Evolutionary conservation across 2,888 invertebrate genomes (phyloP).

Genomic region (Tiphia femorata): DNA sequence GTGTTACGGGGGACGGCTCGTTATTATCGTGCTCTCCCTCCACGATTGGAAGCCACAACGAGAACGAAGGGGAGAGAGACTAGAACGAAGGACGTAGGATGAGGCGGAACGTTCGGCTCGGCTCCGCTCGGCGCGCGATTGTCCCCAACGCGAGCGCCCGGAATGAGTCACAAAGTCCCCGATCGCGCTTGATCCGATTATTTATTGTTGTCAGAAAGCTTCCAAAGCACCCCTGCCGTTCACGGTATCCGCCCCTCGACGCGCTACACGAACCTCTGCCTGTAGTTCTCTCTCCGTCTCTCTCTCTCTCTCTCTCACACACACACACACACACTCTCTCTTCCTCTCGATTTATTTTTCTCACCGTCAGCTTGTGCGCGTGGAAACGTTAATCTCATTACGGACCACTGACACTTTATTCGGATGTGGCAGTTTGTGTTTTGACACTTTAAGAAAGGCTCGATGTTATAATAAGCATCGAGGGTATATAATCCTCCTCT

Average conservation of each 20-base stretch:
- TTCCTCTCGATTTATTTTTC: too few species aligned
- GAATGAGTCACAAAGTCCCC: conserved; percentile 57
- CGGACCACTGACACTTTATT: too few species aligned
- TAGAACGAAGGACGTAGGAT: conserved; percentile 25
- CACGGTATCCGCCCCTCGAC: conserved; percentile 6
- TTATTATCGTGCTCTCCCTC: too few species aligned
- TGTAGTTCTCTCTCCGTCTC: conserved; percentile 5
- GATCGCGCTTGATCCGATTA: conserved; percentile 59
- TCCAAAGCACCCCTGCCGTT: conserved; percentile 41
- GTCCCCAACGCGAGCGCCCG: conserved; percentile 34
- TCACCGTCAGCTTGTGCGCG: too few species aligned
- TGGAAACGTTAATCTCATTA: conserved; percentile 53
- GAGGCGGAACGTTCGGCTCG: conserved; percentile 6
- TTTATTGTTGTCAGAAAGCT: conserved; percentile 62
- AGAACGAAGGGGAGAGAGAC: conserved; percentile 31
- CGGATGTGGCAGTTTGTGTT: conserved; percentile 35
- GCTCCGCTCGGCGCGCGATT: conserved; percentile 35
- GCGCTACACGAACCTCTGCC: conserved; percentile 15
- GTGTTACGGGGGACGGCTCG: not conserved
- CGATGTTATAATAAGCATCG: not conserved
- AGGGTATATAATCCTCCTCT: not conserved
- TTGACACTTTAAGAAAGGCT: conserved; percentile 31
- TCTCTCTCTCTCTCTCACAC: conserved; percentile 7
- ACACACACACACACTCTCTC: not conserved
- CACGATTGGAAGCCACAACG: too few species aligned